A percentile compares a stretch with the other conserved stretches of the same genome.
Conservation (phyloP, 2,113 vertebrate genomes). For the Apus apus region DNA sequence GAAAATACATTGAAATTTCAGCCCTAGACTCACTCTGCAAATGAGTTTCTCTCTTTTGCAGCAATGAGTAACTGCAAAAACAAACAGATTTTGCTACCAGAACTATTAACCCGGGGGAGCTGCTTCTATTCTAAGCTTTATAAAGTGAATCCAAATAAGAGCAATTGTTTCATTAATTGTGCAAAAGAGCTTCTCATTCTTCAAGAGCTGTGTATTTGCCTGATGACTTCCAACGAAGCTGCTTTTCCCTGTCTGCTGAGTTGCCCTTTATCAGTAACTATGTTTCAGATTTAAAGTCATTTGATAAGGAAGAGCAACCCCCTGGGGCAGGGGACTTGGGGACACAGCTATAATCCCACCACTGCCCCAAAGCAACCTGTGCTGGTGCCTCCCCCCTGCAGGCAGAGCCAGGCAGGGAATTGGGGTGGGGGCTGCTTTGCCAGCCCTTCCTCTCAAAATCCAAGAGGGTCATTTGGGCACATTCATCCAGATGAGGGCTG, state of each 20-base stretch:
- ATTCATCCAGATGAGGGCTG: conserved; percentile 6
- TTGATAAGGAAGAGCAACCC: neutral
- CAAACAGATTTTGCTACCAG: neutral
- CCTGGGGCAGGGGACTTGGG: rapidly evolving
- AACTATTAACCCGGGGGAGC: neutral
- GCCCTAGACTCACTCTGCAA: neutral
- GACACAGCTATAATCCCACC: rapidly evolving
- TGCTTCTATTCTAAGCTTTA: neutral
- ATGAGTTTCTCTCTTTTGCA: neutral
- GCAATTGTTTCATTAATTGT: neutral
- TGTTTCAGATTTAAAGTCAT: neutral
- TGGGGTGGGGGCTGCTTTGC: conserved; percentile 15
- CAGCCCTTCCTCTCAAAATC: conserved; percentile 39
- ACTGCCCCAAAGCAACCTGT: neutral
- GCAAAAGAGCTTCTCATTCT: neutral
- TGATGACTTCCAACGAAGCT: neutral
- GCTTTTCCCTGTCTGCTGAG: neutral
- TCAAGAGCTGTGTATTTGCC: neutral
- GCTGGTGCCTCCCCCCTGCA: rapidly evolving
- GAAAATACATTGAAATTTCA: neutral
- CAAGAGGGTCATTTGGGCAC: neutral
- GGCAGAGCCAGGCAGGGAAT: neutral
- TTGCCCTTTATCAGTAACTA: neutral
- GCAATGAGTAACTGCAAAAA: neutral
- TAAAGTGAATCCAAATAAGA: neutral